These are phyloP conservation scores for Pelvicachromis taeniatus DNA, from an alignment of 2,113 vertebrate genomes.

Conservation along the genomic window DNA sequence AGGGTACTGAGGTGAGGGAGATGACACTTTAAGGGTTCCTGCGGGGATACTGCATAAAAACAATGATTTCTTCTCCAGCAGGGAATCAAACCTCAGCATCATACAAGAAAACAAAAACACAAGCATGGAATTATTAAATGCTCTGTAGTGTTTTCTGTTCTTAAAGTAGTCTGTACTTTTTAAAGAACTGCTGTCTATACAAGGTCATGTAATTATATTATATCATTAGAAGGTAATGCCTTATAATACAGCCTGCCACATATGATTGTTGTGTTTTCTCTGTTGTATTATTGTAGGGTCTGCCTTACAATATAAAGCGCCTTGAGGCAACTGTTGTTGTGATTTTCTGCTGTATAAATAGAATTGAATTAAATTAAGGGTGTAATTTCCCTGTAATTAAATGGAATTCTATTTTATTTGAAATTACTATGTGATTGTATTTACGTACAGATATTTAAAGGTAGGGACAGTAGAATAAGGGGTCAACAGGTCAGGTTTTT, in stretches of 20 bases:
- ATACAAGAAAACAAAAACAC: neutral
- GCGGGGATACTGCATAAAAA: neutral
- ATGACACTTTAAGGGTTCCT: slow-evolving; percentile 8
- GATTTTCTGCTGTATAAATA: neutral
- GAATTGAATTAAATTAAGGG: neutral
- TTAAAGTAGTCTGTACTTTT: neutral
- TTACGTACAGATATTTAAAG: neutral
- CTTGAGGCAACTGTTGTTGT: neutral
- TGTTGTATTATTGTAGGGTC: neutral
- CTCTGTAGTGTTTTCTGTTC: neutral
- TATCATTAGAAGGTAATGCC: neutral
- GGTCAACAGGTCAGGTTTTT: neutral
- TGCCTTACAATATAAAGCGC: neutral
- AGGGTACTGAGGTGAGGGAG: neutral
- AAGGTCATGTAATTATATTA: neutral
- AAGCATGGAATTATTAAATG: neutral
- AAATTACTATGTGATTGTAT: neutral
- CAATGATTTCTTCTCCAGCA: neutral
- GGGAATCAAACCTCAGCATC: neutral
- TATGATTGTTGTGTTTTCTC: neutral
- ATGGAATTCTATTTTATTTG: neutral
- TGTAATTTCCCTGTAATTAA: neutral
- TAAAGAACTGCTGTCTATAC: neutral
- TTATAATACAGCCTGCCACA: neutral
- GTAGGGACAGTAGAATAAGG: neutral